Base-by-base conservation (phyloP, 1,140 invertebrate genomes). In the Lordiphosa mommai region DNA sequence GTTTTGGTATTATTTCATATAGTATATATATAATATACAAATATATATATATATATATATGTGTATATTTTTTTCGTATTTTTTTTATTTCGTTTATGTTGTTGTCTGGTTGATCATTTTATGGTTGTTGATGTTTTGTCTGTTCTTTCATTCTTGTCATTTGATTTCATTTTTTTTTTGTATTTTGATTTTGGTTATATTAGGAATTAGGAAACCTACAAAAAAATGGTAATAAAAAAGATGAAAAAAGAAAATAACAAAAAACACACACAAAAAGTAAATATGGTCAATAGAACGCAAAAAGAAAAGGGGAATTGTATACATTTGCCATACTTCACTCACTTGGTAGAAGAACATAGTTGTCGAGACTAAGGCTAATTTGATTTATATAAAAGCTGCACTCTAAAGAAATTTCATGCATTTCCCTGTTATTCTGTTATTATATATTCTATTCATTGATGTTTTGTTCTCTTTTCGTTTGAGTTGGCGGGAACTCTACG, bases 191-290 rank as follows among this genome's bases (percentile, higher is more conserved):
- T 61, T 43, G 40, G 61, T 51, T 66, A 71, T 84, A 86, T 88
- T 88, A 88, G 82, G 87, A 88, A 87, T 87, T 85, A 88, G 70
- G 87, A 88, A 87, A 88, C 87, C 87, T 88, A 88, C 87, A 88
- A 88, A 88, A 85, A 88, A 43, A 88, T 87, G 71, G 69, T 77
- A 86, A 86, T 77, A 88, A 88, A 88, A 88, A 77, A 85, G 77
- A 85, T 77, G 87, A 73, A 88, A 82, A 61, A 73, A 77, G 56
- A 63, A 77, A 77, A 77, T 77, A 61, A 77, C 60, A 86, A 72
- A 77, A 64, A 73, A 69, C 56, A 69, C 64, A 70, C 57, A 53
- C 44, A 71, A 60, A 64, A 66, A 58, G 57, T 14, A 65, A 58
- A 51, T 57, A 37, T 58, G 40, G 29, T 40, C n/a, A 69, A 63